Percentiles rank a stretch among this genome's conserved stretches.
These are phyloP conservation scores for Cremastinae sp. DNA, from an alignment of 2,888 invertebrate species.

Conservation along the genomic window DNA sequence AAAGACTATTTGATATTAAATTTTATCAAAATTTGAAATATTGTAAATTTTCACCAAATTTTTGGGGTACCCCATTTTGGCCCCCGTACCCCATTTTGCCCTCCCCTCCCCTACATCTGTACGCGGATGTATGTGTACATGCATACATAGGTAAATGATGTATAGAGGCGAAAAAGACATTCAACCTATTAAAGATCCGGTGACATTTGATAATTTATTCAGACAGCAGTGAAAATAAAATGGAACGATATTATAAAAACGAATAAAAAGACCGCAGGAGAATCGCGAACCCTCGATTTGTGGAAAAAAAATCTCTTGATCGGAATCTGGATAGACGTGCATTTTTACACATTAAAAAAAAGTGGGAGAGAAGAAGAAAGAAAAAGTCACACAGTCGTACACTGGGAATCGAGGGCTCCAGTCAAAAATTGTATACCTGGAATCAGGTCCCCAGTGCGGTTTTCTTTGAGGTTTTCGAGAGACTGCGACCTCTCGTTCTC, in stretches of 20 bases:
- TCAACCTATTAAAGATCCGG: too few relatives aligned
- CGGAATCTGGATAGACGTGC: conserved; percentile 75
- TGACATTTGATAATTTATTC: neutral
- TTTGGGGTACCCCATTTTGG: too few relatives aligned
- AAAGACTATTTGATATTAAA: too few relatives aligned
- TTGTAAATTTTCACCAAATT: too few relatives aligned
- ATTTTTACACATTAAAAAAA: conserved; percentile 44
- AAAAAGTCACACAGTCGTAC: conserved; percentile 31
- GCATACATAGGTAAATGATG: too few relatives aligned
- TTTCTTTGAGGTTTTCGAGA: conserved; percentile 72
- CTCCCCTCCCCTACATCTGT: too few relatives aligned
- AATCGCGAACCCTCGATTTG: conserved; percentile 50
- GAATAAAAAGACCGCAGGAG: conserved; percentile 49
- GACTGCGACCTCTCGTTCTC: conserved; percentile 21
- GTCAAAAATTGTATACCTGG: conserved; percentile 68
- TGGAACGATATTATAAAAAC: conserved; percentile 33
- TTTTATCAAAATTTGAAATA: too few relatives aligned
- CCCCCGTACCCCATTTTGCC: too few relatives aligned
- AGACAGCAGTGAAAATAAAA: conserved; percentile 38
- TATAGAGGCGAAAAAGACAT: too few relatives aligned
- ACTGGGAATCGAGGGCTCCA: conserved; percentile 41
- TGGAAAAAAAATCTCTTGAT: conserved; percentile 75
- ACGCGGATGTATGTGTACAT: too few relatives aligned
- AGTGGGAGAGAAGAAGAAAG: too few relatives aligned
- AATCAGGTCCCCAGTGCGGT: conserved; percentile 69